phyloP scores from a whole-genome alignment of 1,140 invertebrate species.

The Lamellibrachia luymesi region DNA sequence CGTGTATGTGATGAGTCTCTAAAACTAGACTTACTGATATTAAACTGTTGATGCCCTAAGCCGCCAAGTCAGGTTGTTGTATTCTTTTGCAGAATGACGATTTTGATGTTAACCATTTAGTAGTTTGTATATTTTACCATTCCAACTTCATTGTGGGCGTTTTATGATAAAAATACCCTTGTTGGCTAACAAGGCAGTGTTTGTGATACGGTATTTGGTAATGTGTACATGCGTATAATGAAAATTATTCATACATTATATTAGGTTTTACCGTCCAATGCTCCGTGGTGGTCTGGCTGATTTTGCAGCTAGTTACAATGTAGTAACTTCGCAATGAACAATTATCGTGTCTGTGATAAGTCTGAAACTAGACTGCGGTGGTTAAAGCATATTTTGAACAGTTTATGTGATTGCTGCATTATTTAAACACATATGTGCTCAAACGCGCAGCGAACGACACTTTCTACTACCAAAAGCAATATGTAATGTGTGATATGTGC shows the following conservation, averaged over 20 bases:
- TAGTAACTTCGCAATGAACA: not conserved
- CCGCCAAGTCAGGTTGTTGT: too few relatives aligned
- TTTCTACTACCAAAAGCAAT: not conserved
- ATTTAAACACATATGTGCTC: not conserved
- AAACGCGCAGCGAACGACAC: not conserved
- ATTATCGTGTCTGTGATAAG: not conserved
- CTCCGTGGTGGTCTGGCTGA: not conserved
- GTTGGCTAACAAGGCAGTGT: not conserved
- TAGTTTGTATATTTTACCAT: not conserved
- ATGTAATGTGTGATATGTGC: not conserved
- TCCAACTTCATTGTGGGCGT: not conserved
- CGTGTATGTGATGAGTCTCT: too few relatives aligned
- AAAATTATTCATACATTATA: too few relatives aligned
- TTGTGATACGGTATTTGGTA: not conserved
- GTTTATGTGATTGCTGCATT: not conserved
- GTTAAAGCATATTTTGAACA: not conserved
- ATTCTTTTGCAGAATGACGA: not conserved
- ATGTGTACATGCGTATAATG: too few relatives aligned
- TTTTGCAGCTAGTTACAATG: not conserved
- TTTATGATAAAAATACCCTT: not conserved
- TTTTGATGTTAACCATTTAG: not conserved
- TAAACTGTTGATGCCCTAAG: not conserved
- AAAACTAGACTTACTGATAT: not conserved
- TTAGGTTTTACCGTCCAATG: too few relatives aligned
- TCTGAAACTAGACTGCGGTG: not conserved